Evolutionary conservation across 2,113 vertebrate genomes (phyloP).

Genomic region (Anoura caudifer): DNA sequence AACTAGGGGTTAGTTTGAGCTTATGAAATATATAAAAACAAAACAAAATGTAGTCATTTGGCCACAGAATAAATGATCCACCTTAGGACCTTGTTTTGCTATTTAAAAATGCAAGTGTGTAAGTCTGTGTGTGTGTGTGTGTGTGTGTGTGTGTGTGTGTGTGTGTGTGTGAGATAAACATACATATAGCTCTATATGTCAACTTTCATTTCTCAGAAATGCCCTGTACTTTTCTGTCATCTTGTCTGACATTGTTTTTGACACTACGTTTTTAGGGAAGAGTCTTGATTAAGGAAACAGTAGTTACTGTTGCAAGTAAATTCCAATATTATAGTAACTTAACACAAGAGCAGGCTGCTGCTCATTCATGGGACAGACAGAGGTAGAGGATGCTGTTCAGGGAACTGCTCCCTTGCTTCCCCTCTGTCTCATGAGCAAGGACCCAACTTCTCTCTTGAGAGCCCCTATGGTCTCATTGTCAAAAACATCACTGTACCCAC

Average conservation of each 20-base stretch:
- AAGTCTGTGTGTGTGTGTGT: neutral
- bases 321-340: accelerated
- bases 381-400: neutral
- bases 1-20: neutral
- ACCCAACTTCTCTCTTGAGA: neutral
- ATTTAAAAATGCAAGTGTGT: neutral
- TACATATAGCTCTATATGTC: neutral
- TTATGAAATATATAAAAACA: neutral
- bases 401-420: neutral
- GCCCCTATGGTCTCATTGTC: accelerated
- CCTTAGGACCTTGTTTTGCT: neutral
- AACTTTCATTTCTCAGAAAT: neutral
- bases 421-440: neutral
- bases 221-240: neutral
- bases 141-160: too few species aligned
- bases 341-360: neutral
- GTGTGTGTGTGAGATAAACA: neutral
- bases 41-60: neutral
- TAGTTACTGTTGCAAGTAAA: neutral
- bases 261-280: neutral
- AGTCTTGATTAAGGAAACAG: neutral
- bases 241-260: neutral
- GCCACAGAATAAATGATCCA: neutral
- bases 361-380: neutral
- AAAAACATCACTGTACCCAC: accelerated